Base-by-base conservation (phyloP, 2,113 vertebrate genomes). In the Cyanoramphus novaezelandiae region DNA sequence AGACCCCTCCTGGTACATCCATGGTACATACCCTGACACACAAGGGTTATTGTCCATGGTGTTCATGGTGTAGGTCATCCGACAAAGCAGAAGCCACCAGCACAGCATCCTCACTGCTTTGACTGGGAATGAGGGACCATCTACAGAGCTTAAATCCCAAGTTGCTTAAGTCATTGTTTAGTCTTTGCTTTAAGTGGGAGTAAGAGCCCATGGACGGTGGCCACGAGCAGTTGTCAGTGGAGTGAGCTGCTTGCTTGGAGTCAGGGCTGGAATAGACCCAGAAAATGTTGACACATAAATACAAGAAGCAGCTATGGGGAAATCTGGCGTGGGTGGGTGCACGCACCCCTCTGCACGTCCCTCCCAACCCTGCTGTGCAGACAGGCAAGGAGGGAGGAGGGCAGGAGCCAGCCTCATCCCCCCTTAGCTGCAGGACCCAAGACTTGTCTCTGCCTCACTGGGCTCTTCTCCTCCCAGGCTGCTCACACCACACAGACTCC, bases 111-210 rank as follows among this genome's bases (percentile, higher is more conserved):
- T 76, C 8, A 0, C 41, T 59, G 68, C 75, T 44, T 9, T 13
- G 3, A 1, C 14, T 2, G 15, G 5, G 60, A 15, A 14, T 17
- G n/a, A 82, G 71, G 88, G 71, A 93, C 67, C 49, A 18, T 0
- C 43, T 7, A 19, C 1, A 13, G 65, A 50, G 46, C 72, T 49
- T 11, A 9, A 78, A 76, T 72, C 78, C 53, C 2, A 10, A 53
- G 41, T 2, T 85, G 76, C 75, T 90, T 29, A 62, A 93, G 72
- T 95, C 93, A 83, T 64, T 95, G 93, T 96, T 96, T 92, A 90
- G 92, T 90, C 94, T 95, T 80, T 63, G 82, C 82, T 79, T 39
- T 20, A 35, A 91, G 93, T 43, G 85, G 93, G 63, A 96, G 41
- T 44, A 4, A 31, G 69, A 92, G 82, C 84, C 81, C 9, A 1